A percentile compares a stretch with the other conserved stretches of the same genome.
Evolutionary conservation across 2,888 invertebrate genomes (phyloP).

Genomic region (Amiota communis): DNA sequence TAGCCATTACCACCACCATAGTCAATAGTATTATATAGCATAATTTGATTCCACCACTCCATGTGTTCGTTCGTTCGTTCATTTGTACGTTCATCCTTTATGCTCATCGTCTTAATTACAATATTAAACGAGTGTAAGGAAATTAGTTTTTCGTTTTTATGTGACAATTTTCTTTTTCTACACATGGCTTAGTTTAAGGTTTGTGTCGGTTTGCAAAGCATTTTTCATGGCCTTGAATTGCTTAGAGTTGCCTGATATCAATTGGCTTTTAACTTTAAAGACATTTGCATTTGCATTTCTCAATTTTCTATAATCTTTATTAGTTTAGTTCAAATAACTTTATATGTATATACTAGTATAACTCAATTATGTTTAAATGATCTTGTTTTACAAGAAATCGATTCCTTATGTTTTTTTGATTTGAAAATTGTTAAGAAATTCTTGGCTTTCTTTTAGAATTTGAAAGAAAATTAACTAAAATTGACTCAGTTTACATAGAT

Average conservation of each 20-base stretch:
- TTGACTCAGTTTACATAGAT: too few relatives aligned
- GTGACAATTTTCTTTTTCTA: slow-evolving; percentile 17
- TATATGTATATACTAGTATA: neutral
- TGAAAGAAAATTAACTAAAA: too few relatives aligned
- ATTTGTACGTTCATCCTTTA: neutral
- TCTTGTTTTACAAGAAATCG: too few relatives aligned
- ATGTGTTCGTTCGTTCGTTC: neutral
- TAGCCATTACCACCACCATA: too few relatives aligned
- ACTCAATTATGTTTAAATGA: slow-evolving; percentile 16
- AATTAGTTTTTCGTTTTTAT: slow-evolving; percentile 21
- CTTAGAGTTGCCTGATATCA: too few relatives aligned
- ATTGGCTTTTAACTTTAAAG: too few relatives aligned
- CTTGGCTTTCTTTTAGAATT: too few relatives aligned
- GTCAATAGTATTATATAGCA: too few relatives aligned
- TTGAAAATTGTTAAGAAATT: too few relatives aligned
- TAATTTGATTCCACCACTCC: neutral
- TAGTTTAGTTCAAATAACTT: neutral
- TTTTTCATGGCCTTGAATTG: slow-evolving; percentile 16
- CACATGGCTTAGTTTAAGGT: slow-evolving; percentile 1
- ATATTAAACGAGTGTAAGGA: slow-evolving; percentile 4
- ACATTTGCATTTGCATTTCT: too few relatives aligned
- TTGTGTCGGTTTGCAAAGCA: neutral
- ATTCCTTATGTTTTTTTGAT: too few relatives aligned
- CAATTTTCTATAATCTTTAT: too few relatives aligned
- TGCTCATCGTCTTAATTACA: slow-evolving; percentile 26